Evolutionary conservation across 2,888 invertebrate species (phyloP), one percentile per base, ranked within the genome.

Genomic region (Cinara cedri): DNA sequence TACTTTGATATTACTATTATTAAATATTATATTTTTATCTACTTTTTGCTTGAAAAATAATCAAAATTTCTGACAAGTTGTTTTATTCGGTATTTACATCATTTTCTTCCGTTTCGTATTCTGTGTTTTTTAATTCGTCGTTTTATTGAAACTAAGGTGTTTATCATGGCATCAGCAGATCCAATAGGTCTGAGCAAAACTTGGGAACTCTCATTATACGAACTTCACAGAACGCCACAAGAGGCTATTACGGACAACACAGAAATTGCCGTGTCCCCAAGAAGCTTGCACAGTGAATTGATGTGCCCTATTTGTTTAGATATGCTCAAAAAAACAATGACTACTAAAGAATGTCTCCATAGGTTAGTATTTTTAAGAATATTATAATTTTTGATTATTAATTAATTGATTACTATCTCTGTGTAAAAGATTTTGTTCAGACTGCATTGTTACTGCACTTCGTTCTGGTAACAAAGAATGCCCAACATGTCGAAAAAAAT

Each of bases 221-320:
- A 98, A 86, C 87, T 98, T 76, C 95, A 97, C 85, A 90, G 98
- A 65, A 95, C 93, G 19, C 96, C 98, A 0, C 98, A 99, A 86
- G 96, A 97, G 87, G 94, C 95, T 49, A 96, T 98, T 81, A 96
- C 94, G 1, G 97, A 98, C 86, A 93, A 92, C 83, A 97, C 97
- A 1, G 98, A 98, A 87, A 94, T 94, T 85, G 92, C 97, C 76
- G 96, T 99, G 83, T 93, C 98, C 84, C 92, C 98, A 83, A 89
- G 99, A 86, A 93, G 94, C 88, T 88, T 99, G 84, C 94, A 96
- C 88, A 95, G 93, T 87, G 98, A 99, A 87, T 88, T 99, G 76
- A 98, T 97, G 96, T 99, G 98, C 86, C 98, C 98, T 71, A 99
- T 99, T 86, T 99, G 98, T 86, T 88, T 99, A 85, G 98, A 99